Base-by-base conservation (phyloP, 2,888 invertebrate species). In the Tolmerus cingulatus region DNA sequence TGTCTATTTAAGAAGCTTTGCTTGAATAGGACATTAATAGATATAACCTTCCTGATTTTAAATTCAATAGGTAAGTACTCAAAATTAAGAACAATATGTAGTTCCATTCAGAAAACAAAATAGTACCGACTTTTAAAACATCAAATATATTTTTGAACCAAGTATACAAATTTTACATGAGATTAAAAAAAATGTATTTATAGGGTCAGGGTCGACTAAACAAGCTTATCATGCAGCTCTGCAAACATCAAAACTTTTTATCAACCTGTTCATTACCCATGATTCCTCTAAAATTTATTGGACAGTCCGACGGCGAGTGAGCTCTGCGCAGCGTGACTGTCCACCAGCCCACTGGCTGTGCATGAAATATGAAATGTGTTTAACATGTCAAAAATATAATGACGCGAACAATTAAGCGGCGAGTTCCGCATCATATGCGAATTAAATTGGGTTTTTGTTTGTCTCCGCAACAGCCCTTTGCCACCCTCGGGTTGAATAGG, bases 391-490 rank as follows among this genome's bases (percentile, higher is more conserved):
- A 51, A 78, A 86, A 82, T 30, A 86, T 87, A 86, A 87, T 86
- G 81, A 86, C 82, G 86, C 74, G 74, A 86, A 86, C 87, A 87
- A 87, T 86, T 82, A 86, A 87, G 86, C 86, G 57, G 40, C 40
- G 30, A 5, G 34, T 34, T 78, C 51, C 14, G 66, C 82, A 87
- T 86, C 87, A 87, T 77, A 86, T 86, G 51, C 57, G 86, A 84
- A 55, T 87, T 88, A 86, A 88, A 88, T 88, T 88, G 88, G 87
- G 86, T 87, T 86, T 87, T 77, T 86, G 86, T 86, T 87, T 86
- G 86, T 30, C 86, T 82, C 81, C 82, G 46, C 57, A 79, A 57
- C 66, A 66, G 12, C 23, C 23, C 12, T 23, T 1, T 19, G 8
- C 55, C 9, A n/a, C 55, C 19, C 23, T 19, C 27, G 19, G 9